Evolutionary conservation across 2,888 invertebrate species (phyloP).

Genomic region (Diloba caeruleocephala): DNA sequence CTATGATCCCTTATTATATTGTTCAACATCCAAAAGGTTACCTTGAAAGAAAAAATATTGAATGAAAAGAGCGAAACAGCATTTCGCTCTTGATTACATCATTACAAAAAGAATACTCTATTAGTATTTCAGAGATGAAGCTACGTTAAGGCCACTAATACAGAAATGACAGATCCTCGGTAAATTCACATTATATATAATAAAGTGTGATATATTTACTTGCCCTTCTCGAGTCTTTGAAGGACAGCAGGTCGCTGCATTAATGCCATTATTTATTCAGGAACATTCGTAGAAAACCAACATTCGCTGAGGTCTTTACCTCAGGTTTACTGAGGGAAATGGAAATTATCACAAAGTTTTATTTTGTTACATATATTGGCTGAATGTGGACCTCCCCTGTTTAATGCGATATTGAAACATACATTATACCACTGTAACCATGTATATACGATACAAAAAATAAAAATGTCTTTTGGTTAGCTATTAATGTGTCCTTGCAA

Average conservation of each 20-base stretch:
- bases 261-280: conserved; percentile 33
- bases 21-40: too few species aligned
- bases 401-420: background rate
- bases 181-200: conserved; percentile 26
- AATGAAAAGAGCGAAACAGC: too few species aligned
- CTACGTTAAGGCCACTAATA: conserved; percentile 5
- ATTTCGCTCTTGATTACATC: too few species aligned
- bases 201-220: conserved; percentile 23
- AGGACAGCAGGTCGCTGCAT: conserved; percentile 13
- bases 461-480: too few species aligned
- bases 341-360: background rate
- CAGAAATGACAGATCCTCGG: conserved; percentile 6
- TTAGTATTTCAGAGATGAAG: background rate
- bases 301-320: conserved; percentile 1
- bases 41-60: too few species aligned
- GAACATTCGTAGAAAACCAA: conserved; percentile 14
- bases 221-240: conserved; percentile 16
- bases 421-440: too few species aligned
- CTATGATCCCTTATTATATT: too few species aligned
- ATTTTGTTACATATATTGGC: conserved; percentile 2
- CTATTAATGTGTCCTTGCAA: background rate
- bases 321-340: background rate
- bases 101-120: background rate
- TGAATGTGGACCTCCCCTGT: background rate
- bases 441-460: too few species aligned